Evolutionary conservation across 2,113 vertebrate genomes (phyloP).

Genomic region (Falcunculus frontatus): DNA sequence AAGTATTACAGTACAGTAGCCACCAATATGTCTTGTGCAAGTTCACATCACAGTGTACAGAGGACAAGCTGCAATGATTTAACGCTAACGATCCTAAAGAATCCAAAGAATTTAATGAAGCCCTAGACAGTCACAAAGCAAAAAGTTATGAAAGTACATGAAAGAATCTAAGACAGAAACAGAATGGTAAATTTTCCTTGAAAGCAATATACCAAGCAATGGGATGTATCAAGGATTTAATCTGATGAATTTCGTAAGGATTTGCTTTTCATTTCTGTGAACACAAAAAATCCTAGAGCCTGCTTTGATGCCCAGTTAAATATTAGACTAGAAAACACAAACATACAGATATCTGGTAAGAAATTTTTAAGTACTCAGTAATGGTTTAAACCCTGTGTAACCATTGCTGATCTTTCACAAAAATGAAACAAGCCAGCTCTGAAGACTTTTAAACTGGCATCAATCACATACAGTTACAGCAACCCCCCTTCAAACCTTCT

Average conservation of each 20-base stretch:
- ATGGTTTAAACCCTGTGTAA: background rate
- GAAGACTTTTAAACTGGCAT: constrained; percentile 2
- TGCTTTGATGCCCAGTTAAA: background rate
- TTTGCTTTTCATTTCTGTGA: constrained; percentile 8
- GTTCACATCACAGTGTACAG: background rate
- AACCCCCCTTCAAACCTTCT: background rate
- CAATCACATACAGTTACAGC: background rate
- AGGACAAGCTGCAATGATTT: background rate
- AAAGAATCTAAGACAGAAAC: background rate
- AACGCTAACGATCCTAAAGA: background rate
- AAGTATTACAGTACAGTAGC: background rate
- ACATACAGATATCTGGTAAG: background rate
- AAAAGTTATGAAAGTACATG: background rate
- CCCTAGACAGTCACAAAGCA: background rate
- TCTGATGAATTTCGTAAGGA: background rate
- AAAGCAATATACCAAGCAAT: background rate
- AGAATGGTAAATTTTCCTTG: background rate
- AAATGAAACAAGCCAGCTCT: background rate
- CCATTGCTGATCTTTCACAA: background rate
- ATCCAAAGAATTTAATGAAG: background rate
- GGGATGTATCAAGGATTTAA: background rate
- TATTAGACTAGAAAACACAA: background rate
- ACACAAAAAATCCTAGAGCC: background rate
- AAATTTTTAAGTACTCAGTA: background rate
- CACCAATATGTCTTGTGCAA: background rate